Evolutionary conservation across 2,797 vertebrate species (phyloP), one percentile per base, ranked within the genome.

Genomic region (Crocodylus rhombifer): DNA sequence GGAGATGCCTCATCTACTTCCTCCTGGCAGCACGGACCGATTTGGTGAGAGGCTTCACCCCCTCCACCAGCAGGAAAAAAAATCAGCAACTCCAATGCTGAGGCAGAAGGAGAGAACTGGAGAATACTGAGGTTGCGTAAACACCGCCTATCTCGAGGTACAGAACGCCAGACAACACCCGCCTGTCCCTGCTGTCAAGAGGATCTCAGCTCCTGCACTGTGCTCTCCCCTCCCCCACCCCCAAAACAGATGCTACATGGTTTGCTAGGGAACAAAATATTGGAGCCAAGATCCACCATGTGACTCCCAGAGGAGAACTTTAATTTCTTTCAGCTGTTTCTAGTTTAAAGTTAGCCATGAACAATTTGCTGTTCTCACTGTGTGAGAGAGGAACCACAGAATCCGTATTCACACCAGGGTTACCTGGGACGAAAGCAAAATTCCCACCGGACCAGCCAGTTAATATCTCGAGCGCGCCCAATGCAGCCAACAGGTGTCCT

Each of bases 211-310:
- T 79, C 12, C 61, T n/a, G 30, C 30, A 30, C 78, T 84, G 23
- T 76, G 78, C 23, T 7, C 21, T 16, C 71, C 63, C 56, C 67
- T 77, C 0, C 0, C 6, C 42, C 9, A 51, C 42, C 42, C 10
- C 42, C 42, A 51, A 51, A 51, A 51, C 42, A 51, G 42, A 51
- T 10, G 42, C 42, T 6, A 79, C 12, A 86, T 57, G 85, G 60
- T 30, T 86, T 58, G 69, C 1, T 42, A 2, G 57, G 67, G 82
- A 64, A 73, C 33, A 67, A 28, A 26, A 18, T 57, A 23, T 26
- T 42, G 14, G 67, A 65, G 55, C 26, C 42, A 33, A 56, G 77
- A 88, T 56, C 62, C 74, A 67, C 63, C 58, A 71, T 0, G 0
- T 7, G 14, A 79, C 33, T 67, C 71, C 87, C 26, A 30, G 64